Evolutionary conservation across 2,888 invertebrate species (phyloP).

Genomic region (Stenurella melanura): DNA sequence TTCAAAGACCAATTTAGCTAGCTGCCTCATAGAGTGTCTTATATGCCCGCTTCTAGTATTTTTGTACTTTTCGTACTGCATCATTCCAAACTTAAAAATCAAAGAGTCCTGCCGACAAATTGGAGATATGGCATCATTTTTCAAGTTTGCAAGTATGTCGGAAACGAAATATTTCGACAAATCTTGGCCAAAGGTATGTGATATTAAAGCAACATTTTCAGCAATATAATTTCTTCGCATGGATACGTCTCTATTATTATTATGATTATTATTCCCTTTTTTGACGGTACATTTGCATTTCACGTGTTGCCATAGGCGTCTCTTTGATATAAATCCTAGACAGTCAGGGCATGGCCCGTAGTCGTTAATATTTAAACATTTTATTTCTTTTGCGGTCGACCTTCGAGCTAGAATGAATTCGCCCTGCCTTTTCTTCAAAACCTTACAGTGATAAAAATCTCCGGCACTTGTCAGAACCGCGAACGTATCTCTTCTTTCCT

Average conservation of each 20-base stretch:
- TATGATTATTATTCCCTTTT: no score
- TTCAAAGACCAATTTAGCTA: neutral
- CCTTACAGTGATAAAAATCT: neutral
- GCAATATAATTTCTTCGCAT: neutral
- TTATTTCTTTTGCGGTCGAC: neutral
- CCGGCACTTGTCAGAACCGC: neutral
- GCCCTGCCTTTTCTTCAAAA: neutral
- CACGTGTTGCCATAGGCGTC: neutral
- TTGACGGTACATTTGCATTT: neutral
- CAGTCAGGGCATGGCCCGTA: slow-evolving; percentile 14
- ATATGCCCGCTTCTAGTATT: neutral
- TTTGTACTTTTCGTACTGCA: slow-evolving; percentile 14
- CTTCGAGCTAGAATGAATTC: neutral
- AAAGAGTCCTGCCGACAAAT: neutral
- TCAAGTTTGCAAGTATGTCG: neutral
- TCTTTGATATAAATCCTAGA: neutral
- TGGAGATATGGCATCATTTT: neutral
- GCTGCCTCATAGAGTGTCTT: neutral
- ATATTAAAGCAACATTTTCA: neutral
- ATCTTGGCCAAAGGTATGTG: neutral
- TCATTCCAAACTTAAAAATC: neutral
- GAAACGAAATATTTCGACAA: neutral
- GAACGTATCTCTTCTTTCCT: neutral
- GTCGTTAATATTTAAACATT: neutral
- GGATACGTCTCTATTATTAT: neutral